Evolutionary conservation across 2,113 vertebrate genomes (phyloP).

Genomic region (Bagarius yarrelli): DNA sequence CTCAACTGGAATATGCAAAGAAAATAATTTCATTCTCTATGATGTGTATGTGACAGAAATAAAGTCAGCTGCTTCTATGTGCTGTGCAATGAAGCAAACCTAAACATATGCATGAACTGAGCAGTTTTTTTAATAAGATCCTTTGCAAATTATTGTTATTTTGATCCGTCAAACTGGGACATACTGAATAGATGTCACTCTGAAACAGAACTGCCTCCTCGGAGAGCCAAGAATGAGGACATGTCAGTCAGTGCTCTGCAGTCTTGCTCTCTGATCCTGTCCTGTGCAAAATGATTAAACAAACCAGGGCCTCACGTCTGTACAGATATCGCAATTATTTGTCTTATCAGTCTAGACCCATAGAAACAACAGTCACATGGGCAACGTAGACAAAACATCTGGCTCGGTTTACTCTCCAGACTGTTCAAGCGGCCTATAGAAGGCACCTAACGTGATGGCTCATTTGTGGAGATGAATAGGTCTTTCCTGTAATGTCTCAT

Average conservation of each 20-base stretch:
- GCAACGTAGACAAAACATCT: constrained; percentile 36
- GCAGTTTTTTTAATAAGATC: neutral
- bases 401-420: constrained; percentile 51
- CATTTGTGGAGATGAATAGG: constrained; percentile 48
- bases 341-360: constrained; percentile 56
- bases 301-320: constrained; percentile 22
- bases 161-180: neutral
- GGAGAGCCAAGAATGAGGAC: constrained; percentile 40
- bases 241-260: constrained; percentile 22
- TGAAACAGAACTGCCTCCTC: constrained; percentile 26
- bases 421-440: constrained; percentile 30
- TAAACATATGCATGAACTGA: too few species aligned
- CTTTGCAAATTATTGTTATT: neutral
- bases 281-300: constrained; percentile 8
- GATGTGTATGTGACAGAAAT: too few species aligned
- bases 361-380: constrained; percentile 53
- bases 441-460: constrained; percentile 33
- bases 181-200: neutral
- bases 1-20: too few species aligned
- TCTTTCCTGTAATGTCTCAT: constrained; percentile 29
- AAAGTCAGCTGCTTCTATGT: too few species aligned
- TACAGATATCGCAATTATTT: constrained; percentile 26
- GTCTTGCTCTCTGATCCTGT: constrained; percentile 23
- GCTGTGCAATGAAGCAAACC: too few species aligned
- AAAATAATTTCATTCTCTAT: too few species aligned